Base-by-base conservation (phyloP, 53 echinoderm and acorn worm genomes). In the Arbacia lixula region DNA sequence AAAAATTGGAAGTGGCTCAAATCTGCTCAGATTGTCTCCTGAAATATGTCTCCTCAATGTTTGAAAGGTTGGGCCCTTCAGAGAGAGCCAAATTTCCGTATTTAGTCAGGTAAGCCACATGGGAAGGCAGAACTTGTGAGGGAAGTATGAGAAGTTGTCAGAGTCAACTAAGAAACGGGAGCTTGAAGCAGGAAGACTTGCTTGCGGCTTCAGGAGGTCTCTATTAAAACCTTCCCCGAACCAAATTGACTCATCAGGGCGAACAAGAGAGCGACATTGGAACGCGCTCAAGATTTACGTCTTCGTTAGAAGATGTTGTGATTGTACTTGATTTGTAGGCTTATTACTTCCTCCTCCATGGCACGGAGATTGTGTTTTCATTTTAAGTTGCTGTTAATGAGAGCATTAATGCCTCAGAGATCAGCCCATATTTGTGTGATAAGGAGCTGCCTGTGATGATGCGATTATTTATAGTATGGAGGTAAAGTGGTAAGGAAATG, bases 171-270 rank as follows among this genome's bases (percentile, higher is more conserved):
- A 22, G 72, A 38, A 26, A 38, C 79, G 17, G 40, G 58, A 57
- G 79, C 29, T 19, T 78, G 79, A 78, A 60, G 36, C 79, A 78
- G 79, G 79, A 78, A 78, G 60, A 29, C 60, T 78, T 25, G 79
- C 60, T 78, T 39, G 79, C 58, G 58, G 79, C 79, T 43, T 36
- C 79, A 78, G 79, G 79, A 78, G 79, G 79, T 78, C 79, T 78
- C 79, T 78, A 78, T 78, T 78, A 78, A 78, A 78, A 78, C 79
- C 79, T 78, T 78, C 79, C 79, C 79, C 79, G 36, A 78, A 78
- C 79, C 60, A 36, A 60, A 78, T 78, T 78, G 79, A 78, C 79
- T 78, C 79, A 78, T 78, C 79, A 78, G 79, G 41, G 3, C 40
- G 61, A 75, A 75, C 60, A 78, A 60, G 79, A 60, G 42, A 60